Base-by-base conservation (phyloP, 2,888 invertebrate species). In the Amphipyra berbera region DNA sequence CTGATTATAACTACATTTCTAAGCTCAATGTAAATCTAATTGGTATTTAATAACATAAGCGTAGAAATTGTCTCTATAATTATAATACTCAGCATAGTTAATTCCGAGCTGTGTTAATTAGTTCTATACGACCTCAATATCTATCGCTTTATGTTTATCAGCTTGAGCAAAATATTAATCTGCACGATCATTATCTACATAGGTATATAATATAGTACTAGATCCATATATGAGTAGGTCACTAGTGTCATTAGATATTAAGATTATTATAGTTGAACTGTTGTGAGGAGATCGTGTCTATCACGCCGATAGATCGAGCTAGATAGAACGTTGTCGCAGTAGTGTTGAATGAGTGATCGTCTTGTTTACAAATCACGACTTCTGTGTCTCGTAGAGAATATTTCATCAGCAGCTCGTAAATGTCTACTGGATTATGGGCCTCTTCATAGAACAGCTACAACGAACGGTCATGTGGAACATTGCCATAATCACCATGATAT, bases 131-230 rank as follows among this genome's bases (percentile, higher is more conserved):
- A 58, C 47, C 71, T 52, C 35, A 42, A 40, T 52, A 64, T 48
- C 15, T 15, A 42, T 40, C 35, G 30, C n/a, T 50, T n/a, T 21
- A 1, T 4, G 10, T n/a, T 59, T 68, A 64, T 52, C 42, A 12
- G 7, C 12, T 14, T 45, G 30, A 62, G 69, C 55, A 62, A 55
- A 58, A 40, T 52, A 27, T 27, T 48, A 58, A 68, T 68, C 68
- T 14, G 6, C 12, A 10, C 3, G 42, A 42, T 68, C 42, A 55
- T 40, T 15, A 48, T 48, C 21, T 7, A n/a, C n/a, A n/a, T n/a
- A n/a, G n/a, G n/a, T n/a, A n/a, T n/a, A 7, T 15, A n/a, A 30
- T 30, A 6, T 30, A 30, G n/a, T n/a, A n/a, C n/a, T n/a, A n/a
- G n/a, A n/a, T n/a, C n/a, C n/a, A n/a, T n/a, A n/a, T n/a, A n/a